Conservation (phyloP, 2,797 vertebrate species). For the Sebastes taczanowskii region DNA sequence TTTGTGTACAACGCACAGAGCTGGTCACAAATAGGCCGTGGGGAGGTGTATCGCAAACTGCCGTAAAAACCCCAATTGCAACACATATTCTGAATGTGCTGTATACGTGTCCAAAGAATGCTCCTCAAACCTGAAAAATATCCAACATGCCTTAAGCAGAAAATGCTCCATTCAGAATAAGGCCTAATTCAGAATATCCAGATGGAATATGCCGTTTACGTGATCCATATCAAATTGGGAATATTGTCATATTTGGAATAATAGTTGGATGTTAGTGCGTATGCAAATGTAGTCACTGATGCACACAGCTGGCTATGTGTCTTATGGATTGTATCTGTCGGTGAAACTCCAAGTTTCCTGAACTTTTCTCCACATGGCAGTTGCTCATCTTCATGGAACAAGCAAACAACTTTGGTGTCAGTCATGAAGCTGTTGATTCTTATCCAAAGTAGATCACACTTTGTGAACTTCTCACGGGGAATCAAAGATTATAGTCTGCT, state of each 20-base stretch:
- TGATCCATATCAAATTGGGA: not conserved
- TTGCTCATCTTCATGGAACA: not conserved
- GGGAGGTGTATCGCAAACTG: too few species aligned
- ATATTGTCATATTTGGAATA: not conserved
- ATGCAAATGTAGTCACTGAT: not conserved
- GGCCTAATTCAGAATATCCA: not conserved
- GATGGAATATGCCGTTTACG: not conserved
- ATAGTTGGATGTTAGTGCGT: accelerated
- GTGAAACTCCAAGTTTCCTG: not conserved
- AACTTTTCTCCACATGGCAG: not conserved
- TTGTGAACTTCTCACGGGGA: not conserved
- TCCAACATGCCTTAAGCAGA: not conserved
- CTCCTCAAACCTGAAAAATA: accelerated
- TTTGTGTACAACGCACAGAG: not conserved
- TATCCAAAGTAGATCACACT: not conserved
- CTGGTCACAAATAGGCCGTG: not conserved
- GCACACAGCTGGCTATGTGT: not conserved
- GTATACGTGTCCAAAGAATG: not conserved
- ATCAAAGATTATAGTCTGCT: not conserved
- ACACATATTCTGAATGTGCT: not conserved
- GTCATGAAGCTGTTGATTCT: not conserved
- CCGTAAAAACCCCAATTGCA: not conserved
- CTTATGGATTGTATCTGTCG: not conserved
- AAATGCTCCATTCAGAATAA: accelerated
- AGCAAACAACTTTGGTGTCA: not conserved